Evolutionary conservation across 2,113 vertebrate species (phyloP), one percentile per base, ranked within the genome.

Genomic region (Tauraco erythrolophus): DNA sequence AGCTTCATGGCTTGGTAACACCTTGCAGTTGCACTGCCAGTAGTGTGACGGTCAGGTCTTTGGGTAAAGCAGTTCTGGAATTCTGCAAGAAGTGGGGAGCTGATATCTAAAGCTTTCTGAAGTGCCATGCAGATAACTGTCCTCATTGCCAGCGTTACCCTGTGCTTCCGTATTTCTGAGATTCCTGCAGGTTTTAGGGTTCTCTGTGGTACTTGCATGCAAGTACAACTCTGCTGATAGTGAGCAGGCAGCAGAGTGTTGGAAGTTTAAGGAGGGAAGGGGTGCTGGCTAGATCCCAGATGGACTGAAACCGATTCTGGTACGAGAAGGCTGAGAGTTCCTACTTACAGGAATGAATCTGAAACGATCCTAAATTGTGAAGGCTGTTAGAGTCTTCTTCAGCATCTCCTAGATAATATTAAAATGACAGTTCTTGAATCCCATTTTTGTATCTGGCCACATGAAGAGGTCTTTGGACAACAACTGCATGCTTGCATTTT

Each of bases 201-300:
- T 94, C 51, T 80, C 61, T 72, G 31, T 54, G 86, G 10, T 0
- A 2, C 6, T 37, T 39, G 18, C 1, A 2, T 54, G 11, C 53
- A 65, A 45, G 46, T 69, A 45, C 22, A 65, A 16, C 71, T 66
- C 9, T 45, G 50, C 45, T 77, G n/a, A 45, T 50, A 64, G 65
- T 0, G 0, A 75, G 61, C 51, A 35, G 51, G 23, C 46, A 89
- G 61, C 2, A 6, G 25, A 28, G 46, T 69, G 35, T 9, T 41
- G n/a, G n/a, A 87, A 24, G 11, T 48, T 15, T 35, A 6, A 62
- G 64, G 46, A 81, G 46, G 22, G 21, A 24, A 62, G 24, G 27
- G 19, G 5, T 84, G 23, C 18, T 18, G 31, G 27, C 51, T 71
- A 31, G 53, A 82, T 82, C 30, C 12, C 39, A 69, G 69, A 18